Evolutionary conservation across 1,140 invertebrate species (phyloP), one percentile per base, ranked within the genome.

Genomic region (Steinernema feltiae): DNA sequence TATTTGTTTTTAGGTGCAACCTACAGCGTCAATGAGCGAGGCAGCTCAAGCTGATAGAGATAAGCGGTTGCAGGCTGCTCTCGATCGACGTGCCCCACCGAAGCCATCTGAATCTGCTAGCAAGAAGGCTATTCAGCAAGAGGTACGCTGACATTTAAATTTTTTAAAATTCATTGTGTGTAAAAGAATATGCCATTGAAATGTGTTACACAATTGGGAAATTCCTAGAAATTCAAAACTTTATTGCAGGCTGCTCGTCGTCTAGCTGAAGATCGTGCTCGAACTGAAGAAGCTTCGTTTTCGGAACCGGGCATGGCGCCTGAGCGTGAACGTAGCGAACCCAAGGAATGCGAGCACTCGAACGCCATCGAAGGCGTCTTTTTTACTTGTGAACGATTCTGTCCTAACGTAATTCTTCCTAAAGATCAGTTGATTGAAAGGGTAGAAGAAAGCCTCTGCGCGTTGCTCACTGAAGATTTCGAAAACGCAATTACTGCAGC

Each of bases 221-320:
- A n/a, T n/a, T n/a, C n/a, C n/a, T n/a, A n/a, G n/a, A n/a, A n/a
- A n/a, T n/a, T n/a, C n/a, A n/a, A n/a, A n/a, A n/a, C n/a, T n/a
- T n/a, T n/a, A n/a, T n/a, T n/a, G n/a, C n/a, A n/a, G n/a, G n/a
- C n/a, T n/a, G 76, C 78, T 1, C 32, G 78, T 30, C 31, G 73
- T 63, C 35, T 79, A 29, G 79, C 78, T 30, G 71, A 79, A 41
- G 77, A 80, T 27, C 32, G 77, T n/a, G 73, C n/a, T 2, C 71
- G 73, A 32, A 21, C 63, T 2, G n/a, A 74, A n/a, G 32, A 74
- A 27, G n/a, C 70, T 18, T 18, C n/a, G 2, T 48, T 35, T 72
- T 27, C n/a, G n/a, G 73, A n/a, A 1, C 2, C 15, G 27, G 72
- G 18, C n/a, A 18, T 73, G 17, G 18, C 1, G 27, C n/a, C 48